A percentile compares a stretch with the other conserved stretches of the same genome.
Conservation (phyloP, 2,797 vertebrate species). For the Cirrhinus molitorella region DNA sequence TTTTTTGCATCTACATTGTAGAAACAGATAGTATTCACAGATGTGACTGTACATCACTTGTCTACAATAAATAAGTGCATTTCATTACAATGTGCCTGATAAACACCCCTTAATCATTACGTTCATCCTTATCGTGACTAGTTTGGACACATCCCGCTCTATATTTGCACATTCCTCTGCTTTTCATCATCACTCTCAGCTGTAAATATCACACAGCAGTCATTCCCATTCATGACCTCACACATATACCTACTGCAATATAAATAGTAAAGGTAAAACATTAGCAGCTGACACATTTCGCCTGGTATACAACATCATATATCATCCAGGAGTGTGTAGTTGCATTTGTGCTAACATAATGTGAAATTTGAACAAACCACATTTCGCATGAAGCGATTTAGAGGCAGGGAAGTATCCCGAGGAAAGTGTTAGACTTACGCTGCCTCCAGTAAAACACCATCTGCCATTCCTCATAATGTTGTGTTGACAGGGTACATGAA, state of each 20-base stretch:
- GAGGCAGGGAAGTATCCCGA: constrained; percentile 15
- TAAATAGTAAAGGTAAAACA: neutral
- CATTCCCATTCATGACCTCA: neutral
- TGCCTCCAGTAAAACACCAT: constrained; percentile 37
- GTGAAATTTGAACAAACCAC: neutral
- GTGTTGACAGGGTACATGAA: constrained; percentile 46
- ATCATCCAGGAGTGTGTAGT: neutral
- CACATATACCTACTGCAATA: neutral
- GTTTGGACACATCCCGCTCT: neutral
- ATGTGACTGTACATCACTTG: neutral
- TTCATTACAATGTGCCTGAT: neutral
- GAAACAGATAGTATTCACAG: neutral
- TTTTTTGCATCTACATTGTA: too few species aligned
- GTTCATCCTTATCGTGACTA: neutral
- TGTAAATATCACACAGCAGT: neutral
- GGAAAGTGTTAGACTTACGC: neutral
- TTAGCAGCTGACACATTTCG: neutral
- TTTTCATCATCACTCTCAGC: neutral
- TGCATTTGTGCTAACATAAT: constrained; percentile 6
- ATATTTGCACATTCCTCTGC: neutral
- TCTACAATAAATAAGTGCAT: neutral
- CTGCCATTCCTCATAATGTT: constrained; percentile 44
- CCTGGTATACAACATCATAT: neutral
- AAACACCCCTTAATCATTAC: neutral
- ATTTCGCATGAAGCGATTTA: constrained; percentile 22